Conservation (phyloP, 2,797 vertebrate genomes). For the Etheostoma perlongum region DNA sequence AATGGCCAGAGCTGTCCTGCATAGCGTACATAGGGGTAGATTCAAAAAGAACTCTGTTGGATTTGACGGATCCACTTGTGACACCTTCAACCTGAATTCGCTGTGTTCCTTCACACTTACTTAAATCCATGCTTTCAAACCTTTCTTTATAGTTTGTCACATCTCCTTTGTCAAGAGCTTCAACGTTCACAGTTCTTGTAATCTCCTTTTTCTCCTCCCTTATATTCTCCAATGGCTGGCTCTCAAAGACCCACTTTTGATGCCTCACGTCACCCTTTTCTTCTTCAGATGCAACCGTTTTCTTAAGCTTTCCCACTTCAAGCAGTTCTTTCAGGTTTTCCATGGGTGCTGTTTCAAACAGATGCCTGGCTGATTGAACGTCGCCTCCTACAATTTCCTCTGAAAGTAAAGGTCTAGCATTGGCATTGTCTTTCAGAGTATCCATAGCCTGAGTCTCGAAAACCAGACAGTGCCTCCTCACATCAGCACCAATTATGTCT, state of each 20-base stretch:
- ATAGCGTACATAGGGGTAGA: slow-evolving; percentile 92
- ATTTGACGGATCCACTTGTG: slow-evolving; percentile 88
- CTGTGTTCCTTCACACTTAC: slow-evolving; percentile 86
- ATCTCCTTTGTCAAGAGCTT: slow-evolving; percentile 90
- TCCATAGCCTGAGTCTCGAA: slow-evolving; percentile 93
- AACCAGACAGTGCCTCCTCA: slow-evolving; percentile 89
- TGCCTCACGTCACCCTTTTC: slow-evolving; percentile 93
- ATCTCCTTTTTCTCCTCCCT: slow-evolving; percentile 90
- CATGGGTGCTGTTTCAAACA: slow-evolving; percentile 92
- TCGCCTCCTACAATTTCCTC: slow-evolving; percentile 92
- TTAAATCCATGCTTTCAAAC: slow-evolving; percentile 92
- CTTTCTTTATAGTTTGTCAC: slow-evolving; percentile 89
- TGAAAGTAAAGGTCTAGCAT: slow-evolving; percentile 70
- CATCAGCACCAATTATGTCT: slow-evolving; percentile 89
- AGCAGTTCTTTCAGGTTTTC: slow-evolving; percentile 89
- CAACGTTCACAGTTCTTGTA: slow-evolving; percentile 88
- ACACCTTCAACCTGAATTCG: slow-evolving; percentile 92
- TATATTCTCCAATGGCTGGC: slow-evolving; percentile 91
- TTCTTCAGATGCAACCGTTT: slow-evolving; percentile 87
- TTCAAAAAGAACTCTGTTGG: slow-evolving; percentile 93
- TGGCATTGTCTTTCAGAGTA: slow-evolving; percentile 86
- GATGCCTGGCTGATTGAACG: slow-evolving; percentile 87
- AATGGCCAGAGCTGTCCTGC: slow-evolving; percentile 92
- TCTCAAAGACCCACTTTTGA: slow-evolving; percentile 94
- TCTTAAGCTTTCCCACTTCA: slow-evolving; percentile 89